These are phyloP conservation scores for Balearica regulorum DNA, from an alignment of 2,797 vertebrate species.

Conservation along the genomic window DNA sequence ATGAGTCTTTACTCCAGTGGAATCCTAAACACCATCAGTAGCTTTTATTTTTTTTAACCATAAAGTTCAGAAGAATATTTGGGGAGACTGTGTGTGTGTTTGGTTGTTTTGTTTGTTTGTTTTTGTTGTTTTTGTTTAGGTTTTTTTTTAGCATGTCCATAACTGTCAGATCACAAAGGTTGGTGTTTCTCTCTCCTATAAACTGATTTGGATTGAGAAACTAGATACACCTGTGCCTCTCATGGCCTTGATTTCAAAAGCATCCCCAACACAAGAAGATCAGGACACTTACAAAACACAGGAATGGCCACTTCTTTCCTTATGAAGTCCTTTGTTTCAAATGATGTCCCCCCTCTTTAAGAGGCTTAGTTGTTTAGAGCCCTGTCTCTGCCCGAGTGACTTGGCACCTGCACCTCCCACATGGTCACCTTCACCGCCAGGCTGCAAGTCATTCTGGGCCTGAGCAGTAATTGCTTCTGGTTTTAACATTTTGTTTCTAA, in stretches of 20 bases:
- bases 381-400: background rate
- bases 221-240: background rate
- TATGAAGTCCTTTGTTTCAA: background rate
- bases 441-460: background rate
- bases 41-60: background rate
- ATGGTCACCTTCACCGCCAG: background rate
- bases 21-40: background rate
- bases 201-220: constrained; percentile 31
- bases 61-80: background rate
- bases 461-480: background rate
- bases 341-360: background rate
- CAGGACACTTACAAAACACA: background rate
- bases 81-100: no score
- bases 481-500: background rate
- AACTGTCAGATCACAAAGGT: background rate
- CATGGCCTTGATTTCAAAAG: constrained; percentile 11
- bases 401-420: background rate
- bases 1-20: background rate
- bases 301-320: background rate
- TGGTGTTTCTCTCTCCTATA: background rate
- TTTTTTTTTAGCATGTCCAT: background rate
- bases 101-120: no score
- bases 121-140: background rate
- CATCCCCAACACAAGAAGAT: background rate
- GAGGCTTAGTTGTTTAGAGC: background rate